phyloP scores from a whole-genome alignment of 2,888 invertebrate genomes.

The Muscina levida region DNA sequence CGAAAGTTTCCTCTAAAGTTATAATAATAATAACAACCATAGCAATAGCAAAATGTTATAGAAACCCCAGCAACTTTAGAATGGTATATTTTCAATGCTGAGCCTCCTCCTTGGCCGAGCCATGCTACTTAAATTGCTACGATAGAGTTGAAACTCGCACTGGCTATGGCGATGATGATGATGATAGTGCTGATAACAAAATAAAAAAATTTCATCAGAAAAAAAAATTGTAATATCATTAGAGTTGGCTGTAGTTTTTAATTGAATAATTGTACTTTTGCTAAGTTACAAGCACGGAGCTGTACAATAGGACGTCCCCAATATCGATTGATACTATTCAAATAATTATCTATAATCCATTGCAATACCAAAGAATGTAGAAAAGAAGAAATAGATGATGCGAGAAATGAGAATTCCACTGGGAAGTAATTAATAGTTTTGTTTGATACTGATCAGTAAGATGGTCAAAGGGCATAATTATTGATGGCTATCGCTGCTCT shows the following conservation, averaged over 20 bases:
- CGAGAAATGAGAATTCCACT: no score
- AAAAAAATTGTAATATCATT: conserved; percentile 30
- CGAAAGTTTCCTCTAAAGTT: conserved; percentile 38
- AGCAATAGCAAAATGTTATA: conserved; percentile 20
- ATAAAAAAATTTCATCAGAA: conserved; percentile 12
- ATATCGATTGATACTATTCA: conserved; percentile 7
- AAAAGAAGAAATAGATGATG: no score
- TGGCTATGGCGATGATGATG: conserved; percentile 3
- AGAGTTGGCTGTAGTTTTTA: conserved; percentile 14
- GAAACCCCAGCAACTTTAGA: conserved; percentile 24
- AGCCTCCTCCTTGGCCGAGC: not conserved
- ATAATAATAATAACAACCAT: conserved; percentile 28
- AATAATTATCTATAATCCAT: not conserved
- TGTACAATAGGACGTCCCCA: not conserved
- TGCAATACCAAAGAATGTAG: no score
- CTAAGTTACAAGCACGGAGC: not conserved
- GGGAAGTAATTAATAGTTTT: no score
- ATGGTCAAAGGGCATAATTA: no score
- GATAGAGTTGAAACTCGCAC: not conserved
- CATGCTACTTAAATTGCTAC: no score
- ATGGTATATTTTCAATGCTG: conserved; percentile 33
- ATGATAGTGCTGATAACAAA: conserved; percentile 27
- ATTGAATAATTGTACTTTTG: conserved; percentile 31
- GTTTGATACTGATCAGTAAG: no score
- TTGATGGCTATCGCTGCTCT: no score